Conservation (phyloP, 2,888 invertebrate species). For the Desoria tigrina region DNA sequence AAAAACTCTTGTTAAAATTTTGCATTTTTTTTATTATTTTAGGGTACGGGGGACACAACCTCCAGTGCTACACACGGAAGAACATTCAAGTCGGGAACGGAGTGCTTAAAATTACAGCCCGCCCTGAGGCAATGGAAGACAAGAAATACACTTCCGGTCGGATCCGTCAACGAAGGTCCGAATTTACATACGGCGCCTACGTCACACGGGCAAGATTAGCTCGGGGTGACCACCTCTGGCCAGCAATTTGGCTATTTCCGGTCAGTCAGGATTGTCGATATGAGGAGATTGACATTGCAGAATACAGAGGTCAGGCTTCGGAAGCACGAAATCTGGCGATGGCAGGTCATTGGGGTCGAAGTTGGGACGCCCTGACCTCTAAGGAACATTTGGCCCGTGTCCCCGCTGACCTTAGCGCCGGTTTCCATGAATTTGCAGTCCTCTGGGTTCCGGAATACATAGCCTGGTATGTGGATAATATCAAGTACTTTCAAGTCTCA, state of each 20-base stretch:
- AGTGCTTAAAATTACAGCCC: constrained; percentile 44
- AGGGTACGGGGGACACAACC: constrained; percentile 46
- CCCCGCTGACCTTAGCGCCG: constrained; percentile 39
- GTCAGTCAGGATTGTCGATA: constrained; percentile 45
- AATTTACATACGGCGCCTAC: constrained; percentile 49
- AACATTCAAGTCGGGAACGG: constrained; percentile 46
- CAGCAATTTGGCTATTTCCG: constrained; percentile 43
- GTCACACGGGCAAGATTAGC: constrained; percentile 46
- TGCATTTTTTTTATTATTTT: background rate
- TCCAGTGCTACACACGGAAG: constrained; percentile 48
- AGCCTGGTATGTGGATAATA: constrained; percentile 51
- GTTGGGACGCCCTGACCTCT: constrained; percentile 42
- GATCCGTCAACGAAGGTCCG: constrained; percentile 38
- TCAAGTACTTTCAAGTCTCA: constrained; percentile 39
- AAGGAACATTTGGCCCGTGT: constrained; percentile 29
- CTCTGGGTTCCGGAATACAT: constrained; percentile 45
- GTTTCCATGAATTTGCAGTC: constrained; percentile 50
- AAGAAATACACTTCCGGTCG: constrained; percentile 47
- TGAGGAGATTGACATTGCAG: constrained; percentile 53
- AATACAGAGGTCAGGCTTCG: constrained; percentile 46
- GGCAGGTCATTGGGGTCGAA: constrained; percentile 48
- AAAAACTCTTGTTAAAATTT: background rate
- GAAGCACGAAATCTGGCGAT: constrained; percentile 41
- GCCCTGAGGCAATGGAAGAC: constrained; percentile 36
- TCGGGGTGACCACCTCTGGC: constrained; percentile 50